These are phyloP conservation scores for Aegithalos caudatus DNA, from an alignment of 2,113 vertebrate species.

Conservation along the genomic window DNA sequence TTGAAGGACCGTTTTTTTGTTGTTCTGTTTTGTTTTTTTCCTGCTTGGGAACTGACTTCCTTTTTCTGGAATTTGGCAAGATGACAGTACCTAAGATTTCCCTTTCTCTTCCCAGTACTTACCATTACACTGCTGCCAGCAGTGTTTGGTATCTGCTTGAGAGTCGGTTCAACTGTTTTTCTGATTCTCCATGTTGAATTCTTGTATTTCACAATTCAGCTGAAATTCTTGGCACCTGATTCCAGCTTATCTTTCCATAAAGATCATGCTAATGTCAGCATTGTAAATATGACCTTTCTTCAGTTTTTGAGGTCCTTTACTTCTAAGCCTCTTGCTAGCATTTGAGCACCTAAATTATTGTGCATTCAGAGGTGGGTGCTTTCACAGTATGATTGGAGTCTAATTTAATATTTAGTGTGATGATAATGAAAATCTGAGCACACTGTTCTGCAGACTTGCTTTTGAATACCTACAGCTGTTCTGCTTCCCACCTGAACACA, in stretches of 20 bases:
- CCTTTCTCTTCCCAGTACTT: not conserved
- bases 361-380: not conserved
- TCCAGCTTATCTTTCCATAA: not conserved
- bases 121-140: not conserved
- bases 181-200: not conserved
- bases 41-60: conserved; percentile 21
- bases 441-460: not conserved
- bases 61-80: conserved; percentile 36
- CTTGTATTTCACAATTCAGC: not conserved
- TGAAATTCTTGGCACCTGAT: not conserved
- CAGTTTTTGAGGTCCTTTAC: not conserved
- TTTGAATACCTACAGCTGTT: not conserved
- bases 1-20: not conserved
- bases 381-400: not conserved
- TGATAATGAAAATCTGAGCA: not conserved
- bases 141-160: not conserved
- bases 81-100: conserved; percentile 18
- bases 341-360: not conserved
- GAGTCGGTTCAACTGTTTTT: not conserved
- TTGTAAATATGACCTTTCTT: not conserved
- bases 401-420: not conserved
- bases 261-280: not conserved
- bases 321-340: not conserved
- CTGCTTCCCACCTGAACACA: not conserved
- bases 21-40: not conserved